phyloP scores from a whole-genome alignment of 2,113 vertebrate genomes.

The Cyrtonyx montezumae region DNA sequence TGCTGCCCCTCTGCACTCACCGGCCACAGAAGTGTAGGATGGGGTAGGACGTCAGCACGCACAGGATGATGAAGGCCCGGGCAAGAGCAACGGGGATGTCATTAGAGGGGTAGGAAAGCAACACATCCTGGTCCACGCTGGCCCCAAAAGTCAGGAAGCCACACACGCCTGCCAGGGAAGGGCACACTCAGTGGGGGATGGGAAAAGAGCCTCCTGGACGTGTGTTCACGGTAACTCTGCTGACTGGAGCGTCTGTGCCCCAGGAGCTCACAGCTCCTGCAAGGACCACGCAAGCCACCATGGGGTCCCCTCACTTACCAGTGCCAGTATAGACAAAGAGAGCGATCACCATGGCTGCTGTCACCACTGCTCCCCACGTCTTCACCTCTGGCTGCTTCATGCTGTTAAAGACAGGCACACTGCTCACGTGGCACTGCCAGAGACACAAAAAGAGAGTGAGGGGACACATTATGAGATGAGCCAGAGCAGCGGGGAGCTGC shows the following conservation, averaged over 20 bases:
- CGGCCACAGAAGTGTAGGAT: conserved; percentile 97
- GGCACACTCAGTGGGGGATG: neutral
- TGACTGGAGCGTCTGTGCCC: neutral
- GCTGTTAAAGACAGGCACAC: conserved; percentile 95
- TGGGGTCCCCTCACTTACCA: conserved; percentile 67
- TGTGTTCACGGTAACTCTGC: neutral
- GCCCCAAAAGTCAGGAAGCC: conserved; percentile 95
- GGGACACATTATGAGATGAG: neutral
- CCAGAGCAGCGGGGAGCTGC: accelerated
- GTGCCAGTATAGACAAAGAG: conserved; percentile 96
- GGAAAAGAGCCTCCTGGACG: neutral
- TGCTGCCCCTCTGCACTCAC: conserved; percentile 60
- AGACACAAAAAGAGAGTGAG: neutral
- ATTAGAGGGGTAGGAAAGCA: conserved; percentile 93
- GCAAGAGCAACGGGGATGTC: conserved; percentile 93
- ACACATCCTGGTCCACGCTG: conserved; percentile 87
- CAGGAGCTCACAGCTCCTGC: neutral
- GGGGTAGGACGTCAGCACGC: conserved; percentile 94
- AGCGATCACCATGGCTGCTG: conserved; percentile 90
- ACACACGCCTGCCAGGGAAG: conserved; percentile 84
- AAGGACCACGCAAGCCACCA: accelerated
- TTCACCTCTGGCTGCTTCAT: conserved; percentile 87
- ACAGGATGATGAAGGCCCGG: conserved; percentile 92
- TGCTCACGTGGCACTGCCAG: conserved; percentile 93
- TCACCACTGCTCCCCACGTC: conserved; percentile 92